Evolutionary conservation across 2,797 vertebrate genomes (phyloP).

Genomic region (Propithecus perrieri): DNA sequence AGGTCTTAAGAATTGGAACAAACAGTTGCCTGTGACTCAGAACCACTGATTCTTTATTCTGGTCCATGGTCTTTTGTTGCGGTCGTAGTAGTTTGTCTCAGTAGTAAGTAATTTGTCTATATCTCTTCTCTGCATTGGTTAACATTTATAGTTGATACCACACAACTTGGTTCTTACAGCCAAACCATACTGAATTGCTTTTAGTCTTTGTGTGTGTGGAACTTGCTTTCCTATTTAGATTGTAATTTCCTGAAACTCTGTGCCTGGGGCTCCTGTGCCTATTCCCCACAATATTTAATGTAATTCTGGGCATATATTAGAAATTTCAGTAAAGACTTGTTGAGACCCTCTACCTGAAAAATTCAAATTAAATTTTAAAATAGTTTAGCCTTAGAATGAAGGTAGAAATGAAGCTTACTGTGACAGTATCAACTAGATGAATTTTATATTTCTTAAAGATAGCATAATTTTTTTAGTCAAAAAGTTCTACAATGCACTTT

Average conservation of each 20-base stretch:
- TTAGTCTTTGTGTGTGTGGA: background rate
- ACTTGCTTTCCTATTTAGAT: constrained; percentile 2
- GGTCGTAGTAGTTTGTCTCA: background rate
- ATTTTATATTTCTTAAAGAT: constrained; percentile 37
- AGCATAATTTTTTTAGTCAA: constrained; percentile 10
- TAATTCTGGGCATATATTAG: background rate
- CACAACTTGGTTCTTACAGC: constrained; percentile 6
- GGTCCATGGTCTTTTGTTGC: background rate
- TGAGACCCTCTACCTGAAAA: constrained; percentile 15
- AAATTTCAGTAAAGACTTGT: constrained; percentile 19
- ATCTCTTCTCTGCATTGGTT: background rate
- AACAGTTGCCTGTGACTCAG: background rate
- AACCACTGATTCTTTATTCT: constrained; percentile 1
- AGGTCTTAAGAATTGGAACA: background rate
- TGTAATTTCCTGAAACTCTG: constrained; percentile 28
- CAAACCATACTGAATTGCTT: background rate
- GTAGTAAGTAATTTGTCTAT: background rate
- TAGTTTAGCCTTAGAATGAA: background rate
- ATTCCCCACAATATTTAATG: constrained; percentile 7
- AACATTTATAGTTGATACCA: background rate
- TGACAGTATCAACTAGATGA: constrained; percentile 12
- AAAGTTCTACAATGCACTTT: background rate
- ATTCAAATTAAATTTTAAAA: constrained; percentile 28
- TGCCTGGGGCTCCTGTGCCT: background rate
- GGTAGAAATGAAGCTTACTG: background rate